Percentiles rank a stretch among this genome's conserved stretches.
These are phyloP conservation scores for Helicolenus hilgendorfi DNA, from an alignment of 2,797 vertebrate species.

Conservation along the genomic window DNA sequence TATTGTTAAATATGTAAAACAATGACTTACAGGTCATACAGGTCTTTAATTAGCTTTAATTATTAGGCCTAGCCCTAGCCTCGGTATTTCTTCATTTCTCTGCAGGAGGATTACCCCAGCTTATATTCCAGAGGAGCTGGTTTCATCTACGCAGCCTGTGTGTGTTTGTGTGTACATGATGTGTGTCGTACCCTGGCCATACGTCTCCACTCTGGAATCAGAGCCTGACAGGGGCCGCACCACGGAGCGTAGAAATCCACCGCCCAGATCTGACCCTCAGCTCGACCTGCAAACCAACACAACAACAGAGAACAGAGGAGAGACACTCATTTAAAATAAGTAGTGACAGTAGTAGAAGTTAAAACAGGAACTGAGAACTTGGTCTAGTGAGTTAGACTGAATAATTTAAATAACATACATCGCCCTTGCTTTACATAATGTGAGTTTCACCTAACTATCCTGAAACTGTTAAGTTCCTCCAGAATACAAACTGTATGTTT, in stretches of 20 bases:
- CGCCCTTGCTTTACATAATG: not conserved
- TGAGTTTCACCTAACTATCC: not conserved
- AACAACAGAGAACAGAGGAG: not conserved
- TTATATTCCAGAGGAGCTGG: not conserved
- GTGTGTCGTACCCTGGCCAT: slow-evolving; percentile 94
- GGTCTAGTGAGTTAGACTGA: not conserved
- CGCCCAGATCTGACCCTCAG: slow-evolving; percentile 91
- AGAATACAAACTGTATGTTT: not conserved
- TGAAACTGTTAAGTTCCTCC: not conserved
- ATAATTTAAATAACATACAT: not conserved
- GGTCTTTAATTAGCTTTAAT: not conserved
- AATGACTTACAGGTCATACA: not conserved
- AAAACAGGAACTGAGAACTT: not conserved
- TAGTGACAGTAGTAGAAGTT: not conserved
- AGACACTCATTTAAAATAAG: not conserved
- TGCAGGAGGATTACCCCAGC: not conserved
- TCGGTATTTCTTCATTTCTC: not conserved
- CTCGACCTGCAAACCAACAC: slow-evolving; percentile 51
- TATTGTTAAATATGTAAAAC: not conserved
- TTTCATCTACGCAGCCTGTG: not conserved
- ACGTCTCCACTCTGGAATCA: slow-evolving; percentile 97
- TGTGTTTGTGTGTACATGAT: not conserved
- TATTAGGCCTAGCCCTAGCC: not conserved
- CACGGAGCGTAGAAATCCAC: slow-evolving; percentile 98
- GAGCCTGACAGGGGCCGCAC: slow-evolving; percentile 97